Evolutionary conservation across 2,797 vertebrate genomes (phyloP), one percentile per base, ranked within the genome.

Genomic region (Ceryle rudis): DNA sequence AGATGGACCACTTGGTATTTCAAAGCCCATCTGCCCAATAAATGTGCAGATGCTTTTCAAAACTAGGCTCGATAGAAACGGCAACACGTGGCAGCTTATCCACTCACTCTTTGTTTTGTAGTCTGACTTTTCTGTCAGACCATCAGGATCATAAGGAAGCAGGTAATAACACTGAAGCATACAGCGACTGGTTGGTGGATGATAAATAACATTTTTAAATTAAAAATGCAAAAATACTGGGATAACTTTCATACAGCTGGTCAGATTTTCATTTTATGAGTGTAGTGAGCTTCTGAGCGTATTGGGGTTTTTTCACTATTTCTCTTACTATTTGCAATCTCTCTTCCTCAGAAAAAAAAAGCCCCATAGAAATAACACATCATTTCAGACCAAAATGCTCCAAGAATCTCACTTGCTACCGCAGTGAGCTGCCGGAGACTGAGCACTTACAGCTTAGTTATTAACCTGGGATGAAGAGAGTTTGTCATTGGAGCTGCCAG

Each of bases 401-500:
- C 71, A 54, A 80, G 69, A 19, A 14, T 14, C 49, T 66, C 39
- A 6, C 39, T 57, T 47, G 33, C 72, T 93, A 41, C 51, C 10
- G 2, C 26, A 42, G 44, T 5, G 31, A 41, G 37, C 82, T 72
- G n/a, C 74, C 11, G 2, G 2, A 33, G 61, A 29, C 72, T 5
- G 54, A 75, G 57, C 31, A 9, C 47, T 54, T 65, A 39, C 75
- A 71, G 66, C 65, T 95, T 47, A 22, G n/a, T 88, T 89, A 90
- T 75, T 92, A 95, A 84, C 55, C 51, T 65, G 4, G 77, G 65
- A 87, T 29, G 57, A 58, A 83, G 55, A 51, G 54, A 62, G 47
- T 55, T 74, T 71, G 78, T 94, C 92, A 94, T 74, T 60, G 31
- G 33, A 92, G 84, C 29, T 39, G 44, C 82, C 89, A 74, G 82